Conservation (phyloP, 2,113 vertebrate genomes). For the Corythornis vintsioides region DNA sequence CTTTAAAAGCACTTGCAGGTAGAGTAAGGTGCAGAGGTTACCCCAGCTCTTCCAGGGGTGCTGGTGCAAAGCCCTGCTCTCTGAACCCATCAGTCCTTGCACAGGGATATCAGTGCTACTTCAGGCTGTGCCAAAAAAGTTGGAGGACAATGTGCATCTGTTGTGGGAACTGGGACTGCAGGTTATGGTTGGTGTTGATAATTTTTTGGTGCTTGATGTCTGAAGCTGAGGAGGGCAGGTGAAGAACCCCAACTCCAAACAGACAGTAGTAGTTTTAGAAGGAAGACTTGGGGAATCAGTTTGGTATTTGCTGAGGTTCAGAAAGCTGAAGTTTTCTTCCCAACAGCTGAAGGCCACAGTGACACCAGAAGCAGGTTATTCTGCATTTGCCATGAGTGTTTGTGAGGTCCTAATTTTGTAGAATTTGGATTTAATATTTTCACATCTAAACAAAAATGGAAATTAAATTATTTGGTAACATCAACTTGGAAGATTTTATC, state of each 20-base stretch:
- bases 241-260: background rate
- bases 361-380: background rate
- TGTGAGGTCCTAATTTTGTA: background rate
- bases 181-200: background rate
- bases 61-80: background rate
- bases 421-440: background rate
- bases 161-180: background rate
- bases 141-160: background rate
- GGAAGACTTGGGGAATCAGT: background rate
- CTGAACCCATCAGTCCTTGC: background rate
- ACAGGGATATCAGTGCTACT: background rate
- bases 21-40: background rate
- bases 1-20: background rate
- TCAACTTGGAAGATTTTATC: background rate
- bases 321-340: background rate
- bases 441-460: background rate
- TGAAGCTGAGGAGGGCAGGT: fast-evolving
- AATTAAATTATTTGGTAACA: background rate
- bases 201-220: background rate
- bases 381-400: background rate
- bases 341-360: background rate
- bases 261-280: background rate
- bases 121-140: background rate
- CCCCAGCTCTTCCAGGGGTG: background rate
- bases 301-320: background rate